phyloP scores from a whole-genome alignment of 2,888 invertebrate species.

The Drosophila cracens region DNA sequence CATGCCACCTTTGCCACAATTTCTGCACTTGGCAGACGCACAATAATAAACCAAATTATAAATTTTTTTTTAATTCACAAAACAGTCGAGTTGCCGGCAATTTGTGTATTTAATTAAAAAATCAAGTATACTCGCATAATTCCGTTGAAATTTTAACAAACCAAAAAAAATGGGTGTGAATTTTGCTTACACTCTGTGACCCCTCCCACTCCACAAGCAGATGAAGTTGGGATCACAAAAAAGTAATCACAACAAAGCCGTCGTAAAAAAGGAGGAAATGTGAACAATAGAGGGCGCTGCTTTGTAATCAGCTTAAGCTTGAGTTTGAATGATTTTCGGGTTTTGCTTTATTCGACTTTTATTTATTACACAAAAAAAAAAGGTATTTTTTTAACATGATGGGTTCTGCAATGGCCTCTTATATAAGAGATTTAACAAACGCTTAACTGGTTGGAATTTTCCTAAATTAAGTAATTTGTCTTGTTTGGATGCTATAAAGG shows the following conservation, averaged over 20 bases:
- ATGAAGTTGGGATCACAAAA: slow-evolving; percentile 11
- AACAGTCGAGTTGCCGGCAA: slow-evolving; percentile 5
- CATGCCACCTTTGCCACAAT: neutral
- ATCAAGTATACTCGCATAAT: neutral
- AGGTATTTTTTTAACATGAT: neutral
- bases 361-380: slow-evolving; percentile 17
- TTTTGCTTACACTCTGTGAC: slow-evolving; percentile 2
- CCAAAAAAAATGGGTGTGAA: neutral
- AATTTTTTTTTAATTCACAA: slow-evolving; percentile 1
- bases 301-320: slow-evolving; percentile 70
- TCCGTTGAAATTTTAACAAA: slow-evolving; percentile 35
- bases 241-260: slow-evolving; percentile 41
- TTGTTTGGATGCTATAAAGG: slow-evolving; percentile 1
- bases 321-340: slow-evolving; percentile 50
- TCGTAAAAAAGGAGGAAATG: slow-evolving; percentile 6
- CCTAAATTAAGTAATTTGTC: slow-evolving; percentile 54
- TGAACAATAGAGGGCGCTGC: slow-evolving; percentile 44
- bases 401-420: neutral
- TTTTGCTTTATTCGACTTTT: slow-evolving; percentile 30
- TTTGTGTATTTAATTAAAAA: slow-evolving; percentile 50
- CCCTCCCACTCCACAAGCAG: neutral
- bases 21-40: slow-evolving; percentile 44
- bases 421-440: neutral
- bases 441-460: slow-evolving; percentile 33
- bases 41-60: slow-evolving; percentile 17